phyloP scores from a whole-genome alignment of 2,797 vertebrate genomes.

The Molothrus aeneus region DNA sequence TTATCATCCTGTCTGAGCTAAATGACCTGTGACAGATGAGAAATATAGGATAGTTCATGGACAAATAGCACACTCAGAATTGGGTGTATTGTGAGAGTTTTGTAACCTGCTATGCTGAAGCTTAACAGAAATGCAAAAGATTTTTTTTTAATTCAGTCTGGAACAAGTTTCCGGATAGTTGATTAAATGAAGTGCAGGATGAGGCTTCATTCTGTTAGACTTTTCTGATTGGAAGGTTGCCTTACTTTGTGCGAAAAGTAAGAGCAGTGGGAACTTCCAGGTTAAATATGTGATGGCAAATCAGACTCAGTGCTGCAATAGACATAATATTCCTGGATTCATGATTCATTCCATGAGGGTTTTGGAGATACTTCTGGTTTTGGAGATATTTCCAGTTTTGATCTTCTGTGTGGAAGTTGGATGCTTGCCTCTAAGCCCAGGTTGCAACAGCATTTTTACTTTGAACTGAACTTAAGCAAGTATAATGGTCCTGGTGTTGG shows the following conservation, averaged over 20 bases:
- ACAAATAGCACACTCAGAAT: neutral
- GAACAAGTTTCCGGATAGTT: neutral
- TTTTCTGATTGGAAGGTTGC: neutral
- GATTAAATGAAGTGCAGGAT: neutral
- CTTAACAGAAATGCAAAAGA: neutral
- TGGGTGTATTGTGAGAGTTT: neutral
- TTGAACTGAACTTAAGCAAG: neutral
- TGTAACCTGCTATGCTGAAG: neutral
- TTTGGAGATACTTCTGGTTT: neutral
- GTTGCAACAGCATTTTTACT: neutral
- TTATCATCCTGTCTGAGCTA: slow-evolving; percentile 17
- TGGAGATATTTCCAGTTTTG: neutral
- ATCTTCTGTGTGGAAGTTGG: neutral
- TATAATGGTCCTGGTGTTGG: neutral
- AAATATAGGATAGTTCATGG: slow-evolving; percentile 5
- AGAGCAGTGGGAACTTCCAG: neutral
- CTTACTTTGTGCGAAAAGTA: neutral
- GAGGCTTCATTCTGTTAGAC: neutral
- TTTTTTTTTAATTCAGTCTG: neutral
- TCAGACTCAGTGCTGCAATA: neutral
- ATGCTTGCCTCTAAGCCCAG: neutral
- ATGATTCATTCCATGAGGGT: neutral
- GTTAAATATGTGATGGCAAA: neutral
- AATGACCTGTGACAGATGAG: slow-evolving; percentile 43
- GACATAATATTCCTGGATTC: neutral